phyloP scores from a whole-genome alignment of 1,140 invertebrate species.

The Drosophila funebris region DNA sequence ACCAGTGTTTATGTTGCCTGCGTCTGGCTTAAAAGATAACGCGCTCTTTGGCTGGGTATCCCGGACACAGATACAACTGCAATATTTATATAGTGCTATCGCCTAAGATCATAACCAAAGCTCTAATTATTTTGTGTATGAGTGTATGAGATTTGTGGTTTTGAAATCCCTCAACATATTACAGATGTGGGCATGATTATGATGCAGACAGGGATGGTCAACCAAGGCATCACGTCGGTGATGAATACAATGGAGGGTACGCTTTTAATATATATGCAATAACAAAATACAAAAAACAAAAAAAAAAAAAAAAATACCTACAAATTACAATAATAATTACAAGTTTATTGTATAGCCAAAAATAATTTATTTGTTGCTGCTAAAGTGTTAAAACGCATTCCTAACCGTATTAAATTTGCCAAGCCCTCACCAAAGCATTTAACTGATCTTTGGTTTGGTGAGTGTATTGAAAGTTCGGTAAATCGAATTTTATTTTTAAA shows the following conservation, averaged over 20 bases:
- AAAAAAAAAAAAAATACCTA: slow-evolving; percentile 29
- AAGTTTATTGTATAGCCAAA: slow-evolving; percentile 47
- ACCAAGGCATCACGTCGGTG: slow-evolving; percentile 90
- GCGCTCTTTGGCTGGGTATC: slow-evolving; percentile 17
- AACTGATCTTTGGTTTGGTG: slow-evolving; percentile 15
- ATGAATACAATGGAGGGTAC: slow-evolving; percentile 92
- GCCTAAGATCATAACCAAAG: slow-evolving; percentile 10
- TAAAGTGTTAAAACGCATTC: slow-evolving; percentile 50
- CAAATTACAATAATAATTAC: slow-evolving; percentile 35
- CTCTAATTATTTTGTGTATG: slow-evolving; percentile 10
- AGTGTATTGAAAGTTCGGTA: slow-evolving; percentile 15
- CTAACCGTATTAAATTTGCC: slow-evolving; percentile 26
- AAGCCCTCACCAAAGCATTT: slow-evolving; percentile 9
- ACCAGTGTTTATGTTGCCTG: slow-evolving; percentile 62
- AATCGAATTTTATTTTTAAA: slow-evolving; percentile 3
- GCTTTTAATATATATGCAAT: slow-evolving; percentile 80
- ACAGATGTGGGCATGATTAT: slow-evolving; percentile 97
- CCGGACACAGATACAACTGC: slow-evolving; percentile 22
- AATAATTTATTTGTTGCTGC: slow-evolving; percentile 74
- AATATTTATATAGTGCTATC: slow-evolving; percentile 17
- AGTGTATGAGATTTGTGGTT: slow-evolving; percentile 50
- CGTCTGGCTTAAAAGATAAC: slow-evolving; percentile 52
- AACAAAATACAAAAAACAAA: slow-evolving; percentile 67
- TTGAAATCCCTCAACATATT: slow-evolving; percentile 84
- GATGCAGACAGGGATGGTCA: slow-evolving; percentile 96